phyloP scores from a whole-genome alignment of 2,888 invertebrate species.

The Buathra laborator region DNA sequence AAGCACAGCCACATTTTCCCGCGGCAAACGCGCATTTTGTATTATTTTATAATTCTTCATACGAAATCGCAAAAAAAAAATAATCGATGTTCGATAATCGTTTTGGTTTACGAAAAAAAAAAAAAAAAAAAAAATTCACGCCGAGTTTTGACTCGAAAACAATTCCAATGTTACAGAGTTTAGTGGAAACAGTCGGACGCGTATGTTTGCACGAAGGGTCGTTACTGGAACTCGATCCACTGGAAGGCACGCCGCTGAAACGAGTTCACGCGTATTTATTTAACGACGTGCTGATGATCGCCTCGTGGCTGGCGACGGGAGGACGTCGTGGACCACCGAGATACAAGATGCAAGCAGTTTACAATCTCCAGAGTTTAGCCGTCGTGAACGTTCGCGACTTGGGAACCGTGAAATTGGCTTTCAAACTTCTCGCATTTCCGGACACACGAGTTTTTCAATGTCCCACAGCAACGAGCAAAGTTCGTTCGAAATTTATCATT shows the following conservation, averaged over 20 bases:
- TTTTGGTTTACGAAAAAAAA: neutral
- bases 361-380: conserved; percentile 95
- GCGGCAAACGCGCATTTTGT: too few relatives aligned
- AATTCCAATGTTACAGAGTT: conserved; percentile 85
- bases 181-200: conserved; percentile 91
- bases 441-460: conserved; percentile 97
- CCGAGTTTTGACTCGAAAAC: neutral
- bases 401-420: conserved; percentile 95
- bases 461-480: conserved; percentile 91
- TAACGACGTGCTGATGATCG: conserved; percentile 96
- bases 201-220: conserved; percentile 96
- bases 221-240: conserved; percentile 94
- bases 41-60: too few relatives aligned
- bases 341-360: conserved; percentile 93
- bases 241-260: conserved; percentile 94
- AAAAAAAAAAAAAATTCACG: neutral
- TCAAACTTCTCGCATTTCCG: conserved; percentile 97
- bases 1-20: too few relatives aligned
- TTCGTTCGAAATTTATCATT: neutral
- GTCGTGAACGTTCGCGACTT: conserved; percentile 97
- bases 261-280: conserved; percentile 97
- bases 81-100: neutral
- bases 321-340: conserved; percentile 90
- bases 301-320: conserved; percentile 90
- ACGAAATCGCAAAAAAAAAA: neutral